Conservation (phyloP, 23 tunicate genomes). For the Pegea sp. region DNA sequence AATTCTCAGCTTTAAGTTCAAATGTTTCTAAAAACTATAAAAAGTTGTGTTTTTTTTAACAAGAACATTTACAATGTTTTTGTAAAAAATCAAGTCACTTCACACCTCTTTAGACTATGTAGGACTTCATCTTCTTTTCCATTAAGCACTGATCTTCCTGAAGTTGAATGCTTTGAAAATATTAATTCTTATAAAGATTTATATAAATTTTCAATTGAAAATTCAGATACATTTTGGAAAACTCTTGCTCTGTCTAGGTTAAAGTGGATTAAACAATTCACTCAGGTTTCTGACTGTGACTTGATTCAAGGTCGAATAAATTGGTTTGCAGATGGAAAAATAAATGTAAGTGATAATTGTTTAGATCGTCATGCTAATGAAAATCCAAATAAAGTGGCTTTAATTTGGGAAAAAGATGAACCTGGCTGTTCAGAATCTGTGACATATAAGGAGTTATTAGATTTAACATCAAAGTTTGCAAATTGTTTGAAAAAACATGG, state of each 20-base stretch:
- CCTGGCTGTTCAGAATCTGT: constrained; percentile 54
- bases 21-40: too few relatives aligned
- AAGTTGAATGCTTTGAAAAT: constrained; percentile 14
- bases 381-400: constrained; percentile 56
- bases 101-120: too few relatives aligned
- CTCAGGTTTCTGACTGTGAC: constrained; percentile 44
- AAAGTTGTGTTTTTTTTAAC: too few relatives aligned
- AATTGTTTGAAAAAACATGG: constrained; percentile 37
- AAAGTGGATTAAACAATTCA: constrained; percentile 59
- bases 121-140: too few relatives aligned
- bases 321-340: constrained; percentile 82
- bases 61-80: too few relatives aligned
- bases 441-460: constrained; percentile 46
- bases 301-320: constrained; percentile 29
- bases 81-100: too few relatives aligned
- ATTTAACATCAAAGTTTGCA: constrained; percentile 36
- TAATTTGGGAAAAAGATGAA: constrained; percentile 98
- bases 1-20: too few relatives aligned
- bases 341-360: constrained; percentile 84
- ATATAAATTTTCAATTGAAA: constrained; percentile 38
- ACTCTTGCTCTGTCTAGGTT: constrained; percentile 51
- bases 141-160: constrained; percentile 37
- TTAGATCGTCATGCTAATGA: constrained; percentile 61
- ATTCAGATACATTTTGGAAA: constrained; percentile 77
- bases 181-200: constrained; percentile 44